These are phyloP conservation scores for Horisme vitalbata DNA, from an alignment of 2,888 invertebrate genomes.

Conservation along the genomic window DNA sequence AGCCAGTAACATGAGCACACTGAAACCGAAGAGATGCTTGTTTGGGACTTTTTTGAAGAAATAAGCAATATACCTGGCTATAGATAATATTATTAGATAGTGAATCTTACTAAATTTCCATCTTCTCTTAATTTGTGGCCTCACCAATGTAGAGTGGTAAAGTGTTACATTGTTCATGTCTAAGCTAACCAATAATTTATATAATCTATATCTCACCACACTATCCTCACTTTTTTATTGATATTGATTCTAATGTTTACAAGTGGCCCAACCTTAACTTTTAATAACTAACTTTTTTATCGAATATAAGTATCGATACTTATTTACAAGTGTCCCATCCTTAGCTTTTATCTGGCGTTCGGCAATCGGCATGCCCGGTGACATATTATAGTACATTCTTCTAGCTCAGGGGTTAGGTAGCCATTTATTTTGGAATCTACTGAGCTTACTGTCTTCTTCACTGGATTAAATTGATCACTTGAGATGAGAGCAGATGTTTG, in stretches of 20 bases:
- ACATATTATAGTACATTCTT: slow-evolving; percentile 75
- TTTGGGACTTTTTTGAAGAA: no score
- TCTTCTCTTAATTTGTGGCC: no score
- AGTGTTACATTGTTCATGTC: no score
- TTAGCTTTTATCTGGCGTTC: slow-evolving; percentile 54
- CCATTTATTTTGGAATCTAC: slow-evolving; percentile 69
- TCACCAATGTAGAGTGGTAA: no score
- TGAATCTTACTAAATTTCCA: no score
- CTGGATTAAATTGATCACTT: slow-evolving; percentile 8
- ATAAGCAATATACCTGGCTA: no score
- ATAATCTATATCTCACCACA: no score
- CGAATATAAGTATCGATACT: slow-evolving; percentile 31
- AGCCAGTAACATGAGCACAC: no score
- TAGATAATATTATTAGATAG: no score
- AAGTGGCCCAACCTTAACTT: slow-evolving; percentile 31
- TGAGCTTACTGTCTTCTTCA: slow-evolving; percentile 43
- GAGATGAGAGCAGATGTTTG: not conserved
- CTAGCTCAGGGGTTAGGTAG: slow-evolving; percentile 60
- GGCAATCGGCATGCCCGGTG: slow-evolving; percentile 59
- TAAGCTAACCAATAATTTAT: no score
- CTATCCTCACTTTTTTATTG: slow-evolving; percentile 27
- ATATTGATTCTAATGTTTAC: slow-evolving; percentile 19
- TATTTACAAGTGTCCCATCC: slow-evolving; percentile 25
- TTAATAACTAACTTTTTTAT: slow-evolving; percentile 23
- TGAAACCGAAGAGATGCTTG: no score